Conservation (phyloP, 1,140 invertebrate species). For the Holotrichia oblita region DNA sequence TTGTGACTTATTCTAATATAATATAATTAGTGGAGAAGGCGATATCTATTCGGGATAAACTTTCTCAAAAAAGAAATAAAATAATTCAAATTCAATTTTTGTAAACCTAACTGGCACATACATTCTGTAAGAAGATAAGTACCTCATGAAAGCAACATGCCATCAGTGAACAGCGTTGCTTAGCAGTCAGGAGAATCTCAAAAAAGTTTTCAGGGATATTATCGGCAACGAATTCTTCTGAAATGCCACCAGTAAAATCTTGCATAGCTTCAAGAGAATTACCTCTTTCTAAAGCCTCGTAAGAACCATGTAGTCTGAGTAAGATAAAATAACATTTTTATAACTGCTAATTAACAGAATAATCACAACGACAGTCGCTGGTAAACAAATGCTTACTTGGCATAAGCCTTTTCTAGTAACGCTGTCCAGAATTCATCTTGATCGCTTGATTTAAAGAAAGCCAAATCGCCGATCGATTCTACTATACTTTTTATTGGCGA, state of each 20-base stretch:
- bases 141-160: constrained; percentile 74
- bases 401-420: constrained; percentile 80
- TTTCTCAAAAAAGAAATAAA: no score
- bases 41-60: no score
- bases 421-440: constrained; percentile 76
- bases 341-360: neutral
- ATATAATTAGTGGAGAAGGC: no score
- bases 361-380: no score
- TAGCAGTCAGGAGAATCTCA: constrained; percentile 69
- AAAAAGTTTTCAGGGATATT: constrained; percentile 58
- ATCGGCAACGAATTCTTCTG: constrained; percentile 63
- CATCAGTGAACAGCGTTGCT: constrained; percentile 73
- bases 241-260: constrained; percentile 79
- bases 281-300: constrained; percentile 77
- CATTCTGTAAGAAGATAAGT: constrained; percentile 63
- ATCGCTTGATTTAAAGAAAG: constrained; percentile 49
- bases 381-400: no score
- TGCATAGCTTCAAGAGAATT: constrained; percentile 76
- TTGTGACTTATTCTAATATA: no score
- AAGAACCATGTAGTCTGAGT: constrained; percentile 69
- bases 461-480: no score
- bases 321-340: constrained; percentile 35
- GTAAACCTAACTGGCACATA: constrained; percentile 67
- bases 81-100: no score
- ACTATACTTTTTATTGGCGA: no score